Evolutionary conservation across 1,140 invertebrate genomes (phyloP).

Genomic region (Drosophila saltans): DNA sequence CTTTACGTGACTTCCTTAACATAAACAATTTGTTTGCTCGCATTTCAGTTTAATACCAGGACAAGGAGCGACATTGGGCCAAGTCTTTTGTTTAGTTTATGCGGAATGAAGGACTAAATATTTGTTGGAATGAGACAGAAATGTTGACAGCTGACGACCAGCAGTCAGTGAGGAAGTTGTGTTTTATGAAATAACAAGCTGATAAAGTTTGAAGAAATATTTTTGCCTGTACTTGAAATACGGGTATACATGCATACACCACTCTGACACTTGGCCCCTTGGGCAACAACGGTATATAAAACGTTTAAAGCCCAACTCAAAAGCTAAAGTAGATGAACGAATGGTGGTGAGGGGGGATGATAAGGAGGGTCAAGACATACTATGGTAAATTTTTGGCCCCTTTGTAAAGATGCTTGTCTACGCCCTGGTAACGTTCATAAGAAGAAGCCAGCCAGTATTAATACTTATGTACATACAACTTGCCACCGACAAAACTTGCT

Average conservation of each 20-base stretch:
- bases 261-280: conserved; percentile 26
- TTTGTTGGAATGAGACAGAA: conserved; percentile 31
- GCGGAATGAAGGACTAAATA: conserved; percentile 43
- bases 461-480: conserved; percentile 45
- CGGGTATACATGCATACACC: not conserved
- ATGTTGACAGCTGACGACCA: conserved; percentile 56
- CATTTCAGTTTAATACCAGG: conserved; percentile 32
- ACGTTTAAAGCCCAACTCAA: conserved; percentile 42
- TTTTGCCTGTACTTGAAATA: conserved; percentile 13
- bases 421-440: conserved; percentile 18
- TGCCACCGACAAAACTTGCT: conserved; percentile 39
- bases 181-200: conserved; percentile 35
- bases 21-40: conserved; percentile 68
- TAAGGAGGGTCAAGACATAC: not conserved
- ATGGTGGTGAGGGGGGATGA: not conserved
- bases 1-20: conserved; percentile 69
- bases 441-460: conserved; percentile 38
- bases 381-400: not conserved
- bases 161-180: conserved; percentile 10
- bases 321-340: not conserved
- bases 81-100: conserved; percentile 62
- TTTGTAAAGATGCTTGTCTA: conserved; percentile 12
- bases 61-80: conserved; percentile 16
- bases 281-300: conserved; percentile 46
- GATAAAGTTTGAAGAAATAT: conserved; percentile 52